These are phyloP conservation scores for Panopea generosa DNA, from an alignment of 2,888 invertebrate genomes.

Conservation along the genomic window DNA sequence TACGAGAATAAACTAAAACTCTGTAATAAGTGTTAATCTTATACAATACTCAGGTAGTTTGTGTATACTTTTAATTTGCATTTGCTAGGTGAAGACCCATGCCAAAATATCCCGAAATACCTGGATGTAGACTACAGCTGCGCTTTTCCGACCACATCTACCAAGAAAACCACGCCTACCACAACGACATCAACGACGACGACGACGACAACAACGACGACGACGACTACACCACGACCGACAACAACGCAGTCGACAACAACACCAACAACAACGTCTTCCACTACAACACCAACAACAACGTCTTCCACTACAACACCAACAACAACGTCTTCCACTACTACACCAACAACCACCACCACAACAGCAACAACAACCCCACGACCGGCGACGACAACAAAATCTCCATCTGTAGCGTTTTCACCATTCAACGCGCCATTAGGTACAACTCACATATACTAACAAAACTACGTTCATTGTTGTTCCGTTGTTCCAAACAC, in stretches of 20 bases:
- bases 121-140: constrained; percentile 63
- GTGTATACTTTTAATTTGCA: no score
- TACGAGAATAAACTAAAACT: no score
- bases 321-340: constrained; percentile 17
- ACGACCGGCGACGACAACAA: constrained; percentile 20
- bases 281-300: constrained; percentile 27
- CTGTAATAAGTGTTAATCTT: no score
- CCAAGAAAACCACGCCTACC: constrained; percentile 49
- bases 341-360: constrained; percentile 23
- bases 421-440: constrained; percentile 57
- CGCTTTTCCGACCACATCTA: constrained; percentile 61
- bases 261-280: constrained; percentile 22
- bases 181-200: constrained; percentile 36
- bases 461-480: no score
- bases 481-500: no score
- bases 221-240: constrained; percentile 20
- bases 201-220: constrained; percentile 32
- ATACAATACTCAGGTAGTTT: no score
- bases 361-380: constrained; percentile 13
- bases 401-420: constrained; percentile 37
- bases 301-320: constrained; percentile 13
- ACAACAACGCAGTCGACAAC: constrained; percentile 19
- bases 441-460: constrained; percentile 41
- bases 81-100: constrained; percentile 68
- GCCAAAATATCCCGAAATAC: constrained; percentile 65